Evolutionary conservation across 2,113 vertebrate species (phyloP), one percentile per base, ranked within the genome.

Genomic region (Catagonus wagneri): DNA sequence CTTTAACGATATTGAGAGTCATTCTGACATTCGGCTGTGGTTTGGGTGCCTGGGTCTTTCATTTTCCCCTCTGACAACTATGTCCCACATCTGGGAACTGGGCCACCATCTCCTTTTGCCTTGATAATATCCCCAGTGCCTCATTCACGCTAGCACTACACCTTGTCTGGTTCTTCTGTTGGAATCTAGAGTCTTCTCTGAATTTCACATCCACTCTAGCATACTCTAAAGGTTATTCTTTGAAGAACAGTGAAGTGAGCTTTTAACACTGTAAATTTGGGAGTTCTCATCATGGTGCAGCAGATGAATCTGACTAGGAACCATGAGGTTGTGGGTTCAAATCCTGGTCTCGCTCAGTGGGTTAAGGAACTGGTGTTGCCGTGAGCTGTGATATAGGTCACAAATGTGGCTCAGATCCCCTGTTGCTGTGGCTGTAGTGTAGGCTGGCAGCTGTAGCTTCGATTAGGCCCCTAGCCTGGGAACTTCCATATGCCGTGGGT

Each of bases 171-270:
- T 34, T 75, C 50, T 69, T 11, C 23, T 50, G 29, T 71, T 39
- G 44, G n/a, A 96, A 75, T 66, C 66, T 68, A 39, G 15, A 52
- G 34, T 20, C 27, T 34, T 90, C 44, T 88, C 22, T 71, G 39
- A 71, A 72, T 58, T 89, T 84, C 17, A 36, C 19, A 27, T 32
- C n/a, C 34, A 84, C 9, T 78, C 9, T 50, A 69, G 36, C 60
- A 56, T 56, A 39, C 85, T 92, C 44, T 96, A 92, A 60, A 81
- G 23, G 29, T 20, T 66, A 39, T 85, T 78, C 29, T 86, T 96
- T 56, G 75, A 29, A 76, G 72, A 79, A 12, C 32, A 83, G 29
- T 52, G 7, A 68, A 69, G 7, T 90, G 60, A 92, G 19, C 4
- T 90, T 79, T 65, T 65, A 58, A 44, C 84, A 71, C 15, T 58